Evolutionary conservation across 1,140 invertebrate species (phyloP), one percentile per base, ranked within the genome.

Genomic region (Lepidurus couesii): DNA sequence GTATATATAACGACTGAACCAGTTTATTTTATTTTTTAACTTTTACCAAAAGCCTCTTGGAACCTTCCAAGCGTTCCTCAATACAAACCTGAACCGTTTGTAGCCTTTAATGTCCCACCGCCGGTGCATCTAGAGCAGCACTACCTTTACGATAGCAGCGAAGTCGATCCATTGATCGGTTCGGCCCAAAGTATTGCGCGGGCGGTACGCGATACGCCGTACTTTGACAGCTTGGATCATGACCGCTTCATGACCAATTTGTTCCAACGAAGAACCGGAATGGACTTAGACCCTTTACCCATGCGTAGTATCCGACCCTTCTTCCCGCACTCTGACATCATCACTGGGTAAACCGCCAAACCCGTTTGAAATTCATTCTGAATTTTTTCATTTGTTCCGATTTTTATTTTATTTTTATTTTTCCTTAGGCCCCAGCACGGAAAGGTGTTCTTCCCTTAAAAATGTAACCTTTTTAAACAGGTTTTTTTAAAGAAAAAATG

Each of bases 221-320:
- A 65, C 21, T 65, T 65, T 21, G 53, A 65, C 21, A 65, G 16
- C 7, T 7, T 65, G n/a, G 53, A 65, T 16, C 53, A 65, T 21
- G 21, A 65, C 21, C 53, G 53, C 53, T n/a, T 65, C 16, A 65
- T 65, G 53, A 65, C 53, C 9, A 65, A 65, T 21, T 65, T 65
- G 21, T 65, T 65, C 13, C 53, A 65, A 0, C 53, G 53, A 7
- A 13, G 53, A 7, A 65, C 9, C 21, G 13, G 53, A 65, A 65
- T 65, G 53, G 53, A 9, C 4, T 21, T 65, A 7, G 53, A 65
- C 6, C 9, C 13, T 21, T 16, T 65, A 21, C 53, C 53, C 1
- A 65, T 65, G 53, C 53, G 53, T 16, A 65, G 53, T 65, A 65
- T 65, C 21, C 53, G 53, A 7, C 53, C 53, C 21, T 65, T 65